A percentile compares a stretch with the other conserved stretches of the same genome.
Evolutionary conservation across 2,113 vertebrate genomes (phyloP).

Genomic region (Mesoclemmys tuberculata): DNA sequence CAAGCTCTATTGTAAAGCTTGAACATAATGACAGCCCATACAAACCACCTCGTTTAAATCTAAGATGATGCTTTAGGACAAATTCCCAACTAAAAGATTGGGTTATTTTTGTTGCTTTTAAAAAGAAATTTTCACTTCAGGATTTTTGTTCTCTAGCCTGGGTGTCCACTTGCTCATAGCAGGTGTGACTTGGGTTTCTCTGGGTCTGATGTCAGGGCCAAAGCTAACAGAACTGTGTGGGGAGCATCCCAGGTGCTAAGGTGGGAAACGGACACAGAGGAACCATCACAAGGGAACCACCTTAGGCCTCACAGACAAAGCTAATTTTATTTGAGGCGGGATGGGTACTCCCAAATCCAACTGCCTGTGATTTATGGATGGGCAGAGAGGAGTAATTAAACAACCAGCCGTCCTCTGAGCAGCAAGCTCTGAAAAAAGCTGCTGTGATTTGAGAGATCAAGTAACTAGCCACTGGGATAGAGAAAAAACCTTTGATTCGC

Average conservation of each 20-base stretch:
- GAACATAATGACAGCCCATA: neutral
- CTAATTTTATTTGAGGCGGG: too few relatives aligned
- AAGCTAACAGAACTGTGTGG: neutral
- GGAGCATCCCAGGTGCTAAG: neutral
- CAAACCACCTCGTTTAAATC: neutral
- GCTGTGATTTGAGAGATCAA: too few relatives aligned
- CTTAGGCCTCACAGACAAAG: neutral
- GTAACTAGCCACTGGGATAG: too few relatives aligned
- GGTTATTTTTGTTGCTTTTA: neutral
- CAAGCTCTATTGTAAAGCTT: neutral
- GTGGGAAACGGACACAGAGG: neutral
- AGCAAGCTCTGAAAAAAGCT: too few relatives aligned
- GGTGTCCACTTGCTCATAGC: neutral
- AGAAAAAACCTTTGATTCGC: too few relatives aligned
- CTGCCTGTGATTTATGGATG: too few relatives aligned
- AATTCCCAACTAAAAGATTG: neutral
- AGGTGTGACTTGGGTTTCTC: neutral
- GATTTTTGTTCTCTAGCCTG: neutral
- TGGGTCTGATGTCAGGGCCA: neutral
- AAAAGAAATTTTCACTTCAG: neutral
- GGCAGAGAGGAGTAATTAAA: too few relatives aligned
- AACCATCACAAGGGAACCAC: neutral
- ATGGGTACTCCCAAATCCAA: too few relatives aligned
- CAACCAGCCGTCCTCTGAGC: too few relatives aligned
- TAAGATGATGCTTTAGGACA: neutral